These are phyloP conservation scores for Drosophila rubida DNA, from an alignment of 2,888 invertebrate species.

Conservation along the genomic window DNA sequence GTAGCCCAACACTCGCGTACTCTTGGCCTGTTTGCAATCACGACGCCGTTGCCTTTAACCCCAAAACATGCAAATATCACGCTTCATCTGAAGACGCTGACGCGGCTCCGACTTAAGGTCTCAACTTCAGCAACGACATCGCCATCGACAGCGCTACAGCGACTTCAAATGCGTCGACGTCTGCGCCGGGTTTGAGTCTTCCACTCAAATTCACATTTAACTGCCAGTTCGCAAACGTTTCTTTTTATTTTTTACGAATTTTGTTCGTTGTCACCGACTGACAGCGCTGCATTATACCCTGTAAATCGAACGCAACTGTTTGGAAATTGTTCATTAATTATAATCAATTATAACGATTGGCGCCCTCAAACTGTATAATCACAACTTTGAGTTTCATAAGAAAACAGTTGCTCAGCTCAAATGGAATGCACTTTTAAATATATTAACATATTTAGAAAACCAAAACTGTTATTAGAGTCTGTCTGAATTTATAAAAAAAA, in stretches of 20 bases:
- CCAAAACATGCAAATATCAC: conserved; percentile 65
- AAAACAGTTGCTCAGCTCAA: background rate
- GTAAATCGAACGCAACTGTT: background rate
- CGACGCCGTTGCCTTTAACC: conserved; percentile 68
- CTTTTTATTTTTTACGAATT: conserved; percentile 47
- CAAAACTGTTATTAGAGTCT: background rate
- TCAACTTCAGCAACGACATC: background rate
- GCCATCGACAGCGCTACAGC: background rate
- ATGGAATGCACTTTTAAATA: background rate
- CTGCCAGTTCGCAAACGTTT: conserved; percentile 55
- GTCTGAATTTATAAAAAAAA: no score
- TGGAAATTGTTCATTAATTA: no score
- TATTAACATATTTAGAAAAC: background rate
- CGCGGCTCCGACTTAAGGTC: conserved; percentile 15
- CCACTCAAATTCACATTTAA: conserved; percentile 59
- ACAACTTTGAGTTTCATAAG: background rate
- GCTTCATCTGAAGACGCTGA: conserved; percentile 52
- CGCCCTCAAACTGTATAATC: no score
- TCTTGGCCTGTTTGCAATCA: conserved; percentile 37
- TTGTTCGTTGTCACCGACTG: conserved; percentile 64
- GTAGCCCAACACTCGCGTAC: conserved; percentile 3
- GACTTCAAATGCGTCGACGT: conserved; percentile 9
- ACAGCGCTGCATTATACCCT: conserved; percentile 12
- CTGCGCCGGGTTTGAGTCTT: conserved; percentile 21
- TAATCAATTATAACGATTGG: no score